Evolutionary conservation across 1,140 invertebrate genomes (phyloP).

Genomic region (Patella vulgata): DNA sequence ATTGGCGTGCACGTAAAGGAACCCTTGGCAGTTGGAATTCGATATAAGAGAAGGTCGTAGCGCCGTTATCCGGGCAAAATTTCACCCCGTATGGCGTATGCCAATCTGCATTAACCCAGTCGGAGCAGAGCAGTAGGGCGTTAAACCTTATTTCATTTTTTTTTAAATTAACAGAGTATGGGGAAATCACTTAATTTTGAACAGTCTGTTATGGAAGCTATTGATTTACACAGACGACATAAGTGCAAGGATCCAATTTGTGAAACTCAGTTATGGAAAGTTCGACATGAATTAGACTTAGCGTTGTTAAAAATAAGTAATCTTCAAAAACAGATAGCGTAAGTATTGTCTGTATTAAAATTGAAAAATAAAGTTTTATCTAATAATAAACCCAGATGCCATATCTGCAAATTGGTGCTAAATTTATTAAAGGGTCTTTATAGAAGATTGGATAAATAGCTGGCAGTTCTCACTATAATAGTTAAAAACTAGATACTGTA

Average conservation of each 20-base stretch:
- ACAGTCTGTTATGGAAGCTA: slow-evolving; percentile 87
- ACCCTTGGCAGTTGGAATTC: no score
- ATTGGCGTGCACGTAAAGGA: no score
- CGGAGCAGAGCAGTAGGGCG: no score
- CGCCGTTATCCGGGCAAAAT: no score
- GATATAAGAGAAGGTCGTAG: no score
- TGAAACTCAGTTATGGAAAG: slow-evolving; percentile 79
- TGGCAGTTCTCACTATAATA: no score
- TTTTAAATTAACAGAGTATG: slow-evolving; percentile 70
- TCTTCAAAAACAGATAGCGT: slow-evolving; percentile 75
- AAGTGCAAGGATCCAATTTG: slow-evolving; percentile 81
- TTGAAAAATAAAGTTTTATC: not conserved
- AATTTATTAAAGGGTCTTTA: not conserved
- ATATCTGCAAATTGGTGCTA: not conserved
- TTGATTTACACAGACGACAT: slow-evolving; percentile 73
- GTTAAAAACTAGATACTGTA: no score
- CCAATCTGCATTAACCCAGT: no score
- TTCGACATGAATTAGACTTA: slow-evolving; percentile 87
- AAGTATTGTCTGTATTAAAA: no score
- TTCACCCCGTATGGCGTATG: no score
- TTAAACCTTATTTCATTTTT: no score
- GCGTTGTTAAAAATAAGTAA: slow-evolving; percentile 84
- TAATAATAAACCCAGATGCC: no score
- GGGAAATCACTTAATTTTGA: slow-evolving; percentile 87
- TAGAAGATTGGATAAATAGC: not conserved